These are phyloP conservation scores for Esox niger DNA, from an alignment of 2,113 vertebrate genomes.

Conservation along the genomic window DNA sequence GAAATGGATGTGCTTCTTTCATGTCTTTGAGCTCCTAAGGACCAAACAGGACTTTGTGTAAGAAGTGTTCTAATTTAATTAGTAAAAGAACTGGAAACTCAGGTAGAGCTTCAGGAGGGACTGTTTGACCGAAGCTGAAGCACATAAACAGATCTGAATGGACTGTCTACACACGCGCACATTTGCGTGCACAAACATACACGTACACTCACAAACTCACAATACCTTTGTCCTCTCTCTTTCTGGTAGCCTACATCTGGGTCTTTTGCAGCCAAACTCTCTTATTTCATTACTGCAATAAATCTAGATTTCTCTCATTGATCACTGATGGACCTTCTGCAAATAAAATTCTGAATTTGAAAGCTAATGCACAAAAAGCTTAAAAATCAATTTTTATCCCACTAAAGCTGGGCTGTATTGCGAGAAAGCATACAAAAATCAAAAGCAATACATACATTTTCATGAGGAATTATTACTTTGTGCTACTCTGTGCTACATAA, in stretches of 20 bases:
- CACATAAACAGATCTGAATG: neutral
- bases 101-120: too few relatives aligned
- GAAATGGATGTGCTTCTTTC: slow-evolving; percentile 58
- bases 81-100: neutral
- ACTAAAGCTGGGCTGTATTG: slow-evolving; percentile 73
- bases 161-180: slow-evolving; percentile 1
- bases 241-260: neutral
- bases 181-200: neutral
- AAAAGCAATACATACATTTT: slow-evolving; percentile 80
- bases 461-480: slow-evolving; percentile 74
- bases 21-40: slow-evolving; percentile 48
- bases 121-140: neutral
- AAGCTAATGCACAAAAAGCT: slow-evolving; percentile 81
- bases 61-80: slow-evolving; percentile 6
- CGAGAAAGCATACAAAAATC: slow-evolving; percentile 78
- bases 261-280: slow-evolving; percentile 29
- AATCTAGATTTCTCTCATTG: slow-evolving; percentile 76
- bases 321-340: slow-evolving; percentile 74
- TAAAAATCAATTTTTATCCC: slow-evolving; percentile 82
- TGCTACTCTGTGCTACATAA: slow-evolving; percentile 54
- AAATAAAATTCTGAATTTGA: slow-evolving; percentile 80
- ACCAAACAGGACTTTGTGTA: slow-evolving; percentile 29
- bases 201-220: slow-evolving; percentile 7
- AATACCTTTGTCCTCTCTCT: neutral
- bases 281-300: slow-evolving; percentile 74